Conservation (phyloP, 2,888 invertebrate species). For the Scrobipalpa costella region DNA sequence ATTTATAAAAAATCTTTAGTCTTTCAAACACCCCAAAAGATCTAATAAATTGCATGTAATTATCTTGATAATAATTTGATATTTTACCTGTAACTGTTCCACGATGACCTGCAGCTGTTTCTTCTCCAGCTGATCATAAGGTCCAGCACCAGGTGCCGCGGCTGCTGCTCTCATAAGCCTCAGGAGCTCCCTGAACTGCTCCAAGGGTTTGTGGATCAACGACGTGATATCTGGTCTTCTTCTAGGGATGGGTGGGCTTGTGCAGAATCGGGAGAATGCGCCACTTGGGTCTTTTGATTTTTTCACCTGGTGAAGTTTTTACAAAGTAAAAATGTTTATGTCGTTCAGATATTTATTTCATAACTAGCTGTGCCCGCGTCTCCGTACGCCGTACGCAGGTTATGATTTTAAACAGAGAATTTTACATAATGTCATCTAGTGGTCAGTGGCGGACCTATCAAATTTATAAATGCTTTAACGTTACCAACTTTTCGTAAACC, state of each 20-base stretch:
- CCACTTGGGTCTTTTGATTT: slow-evolving; percentile 87
- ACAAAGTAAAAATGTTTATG: not conserved
- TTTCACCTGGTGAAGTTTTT: slow-evolving; percentile 74
- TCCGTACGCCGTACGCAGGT: no score
- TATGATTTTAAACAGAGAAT: no score
- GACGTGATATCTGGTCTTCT: slow-evolving; percentile 92
- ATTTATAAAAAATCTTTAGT: not conserved
- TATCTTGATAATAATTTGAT: no score
- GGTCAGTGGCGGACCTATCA: no score
- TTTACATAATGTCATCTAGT: no score
- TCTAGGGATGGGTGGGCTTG: slow-evolving; percentile 90
- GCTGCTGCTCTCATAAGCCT: slow-evolving; percentile 73
- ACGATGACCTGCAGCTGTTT: slow-evolving; percentile 74
- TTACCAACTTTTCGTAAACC: no score
- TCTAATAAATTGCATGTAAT: no score
- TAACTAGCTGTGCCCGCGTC: no score
- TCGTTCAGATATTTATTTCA: no score
- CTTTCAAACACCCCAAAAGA: slow-evolving; percentile 37
- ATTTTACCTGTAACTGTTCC: slow-evolving; percentile 71
- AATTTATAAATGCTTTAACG: no score
- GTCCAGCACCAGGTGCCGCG: slow-evolving; percentile 62
- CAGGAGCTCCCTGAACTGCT: slow-evolving; percentile 83
- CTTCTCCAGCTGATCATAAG: slow-evolving; percentile 73
- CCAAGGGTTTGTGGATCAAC: slow-evolving; percentile 91
- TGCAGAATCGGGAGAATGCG: slow-evolving; percentile 89